phyloP scores from a whole-genome alignment of 1,140 invertebrate species.

The Sarcophaga peregrina region DNA sequence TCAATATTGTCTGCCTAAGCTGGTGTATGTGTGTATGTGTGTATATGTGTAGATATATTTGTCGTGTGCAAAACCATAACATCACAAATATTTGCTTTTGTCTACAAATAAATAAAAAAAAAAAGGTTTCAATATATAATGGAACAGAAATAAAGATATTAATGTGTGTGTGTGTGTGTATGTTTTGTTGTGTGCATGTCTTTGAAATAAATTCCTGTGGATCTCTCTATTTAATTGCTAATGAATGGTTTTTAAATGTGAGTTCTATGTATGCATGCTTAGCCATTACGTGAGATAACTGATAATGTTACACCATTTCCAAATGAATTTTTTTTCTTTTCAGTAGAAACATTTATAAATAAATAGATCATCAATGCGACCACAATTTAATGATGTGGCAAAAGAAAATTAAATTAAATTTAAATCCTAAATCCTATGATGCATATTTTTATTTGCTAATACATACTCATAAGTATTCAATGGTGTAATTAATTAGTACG shows the following conservation, averaged over 20 bases:
- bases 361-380: too few relatives aligned
- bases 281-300: too few relatives aligned
- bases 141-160: too few relatives aligned
- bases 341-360: background rate
- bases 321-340: background rate
- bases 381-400: too few relatives aligned
- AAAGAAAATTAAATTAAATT: too few relatives aligned
- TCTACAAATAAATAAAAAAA: background rate
- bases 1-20: background rate
- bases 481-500: too few relatives aligned
- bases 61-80: conserved; percentile 1
- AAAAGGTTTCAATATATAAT: background rate
- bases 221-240: conserved; percentile 15
- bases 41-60: background rate
- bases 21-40: background rate
- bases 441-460: too few relatives aligned
- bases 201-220: background rate
- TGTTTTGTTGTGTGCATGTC: too few relatives aligned
- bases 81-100: conserved; percentile 1
- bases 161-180: too few relatives aligned
- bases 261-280: too few relatives aligned
- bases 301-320: background rate
- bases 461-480: too few relatives aligned
- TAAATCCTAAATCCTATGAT: too few relatives aligned
- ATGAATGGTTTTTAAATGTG: background rate